Evolutionary conservation across 2,888 invertebrate genomes (phyloP).

Genomic region (Noctua fimbriata): DNA sequence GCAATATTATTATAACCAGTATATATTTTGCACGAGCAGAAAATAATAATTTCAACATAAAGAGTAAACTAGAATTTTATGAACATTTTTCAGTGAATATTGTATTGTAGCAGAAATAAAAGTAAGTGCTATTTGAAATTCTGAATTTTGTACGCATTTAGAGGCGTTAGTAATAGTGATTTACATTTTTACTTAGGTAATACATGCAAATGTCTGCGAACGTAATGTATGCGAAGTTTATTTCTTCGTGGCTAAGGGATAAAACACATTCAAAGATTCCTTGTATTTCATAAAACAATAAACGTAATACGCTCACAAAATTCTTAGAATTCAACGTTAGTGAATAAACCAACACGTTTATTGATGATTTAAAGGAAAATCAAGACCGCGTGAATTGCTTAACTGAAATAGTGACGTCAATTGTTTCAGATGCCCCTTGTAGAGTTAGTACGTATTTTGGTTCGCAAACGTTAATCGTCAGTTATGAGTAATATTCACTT

Average conservation of each 20-base stretch:
- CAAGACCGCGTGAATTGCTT: neutral
- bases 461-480: neutral
- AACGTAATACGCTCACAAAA: neutral
- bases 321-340: neutral
- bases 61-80: slow-evolving; percentile 16
- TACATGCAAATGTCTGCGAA: slow-evolving; percentile 28
- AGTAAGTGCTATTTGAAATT: slow-evolving; percentile 34
- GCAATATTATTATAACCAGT: neutral
- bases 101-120: slow-evolving; percentile 24
- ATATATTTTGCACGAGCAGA: neutral
- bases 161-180: slow-evolving; percentile 32
- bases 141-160: slow-evolving; percentile 21
- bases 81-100: slow-evolving; percentile 15
- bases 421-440: neutral
- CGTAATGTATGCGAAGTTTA: neutral
- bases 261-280: neutral
- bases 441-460: neutral
- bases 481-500: neutral
- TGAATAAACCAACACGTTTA: neutral
- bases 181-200: slow-evolving; percentile 33
- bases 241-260: neutral
- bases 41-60: slow-evolving; percentile 10
- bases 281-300: neutral
- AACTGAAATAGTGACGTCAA: neutral
- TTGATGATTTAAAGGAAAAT: neutral